These are phyloP conservation scores for Harpalus rufipes DNA, from an alignment of 2,888 invertebrate species.

Conservation along the genomic window DNA sequence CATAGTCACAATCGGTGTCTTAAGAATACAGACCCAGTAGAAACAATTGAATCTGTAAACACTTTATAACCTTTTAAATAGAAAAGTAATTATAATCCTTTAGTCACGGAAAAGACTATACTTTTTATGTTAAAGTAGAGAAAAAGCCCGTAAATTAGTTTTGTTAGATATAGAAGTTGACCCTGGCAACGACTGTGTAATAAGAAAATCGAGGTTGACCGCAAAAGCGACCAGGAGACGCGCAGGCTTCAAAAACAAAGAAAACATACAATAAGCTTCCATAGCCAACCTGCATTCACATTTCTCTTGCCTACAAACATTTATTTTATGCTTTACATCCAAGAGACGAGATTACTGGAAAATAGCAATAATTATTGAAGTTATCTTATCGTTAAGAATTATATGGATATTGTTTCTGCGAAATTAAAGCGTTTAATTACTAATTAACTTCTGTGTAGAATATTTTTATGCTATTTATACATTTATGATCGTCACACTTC, in stretches of 20 bases:
- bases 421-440: background rate
- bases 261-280: constrained; percentile 16
- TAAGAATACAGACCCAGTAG: too few species aligned
- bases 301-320: constrained; percentile 35
- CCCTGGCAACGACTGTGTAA: constrained; percentile 37
- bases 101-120: constrained; percentile 39
- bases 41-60: constrained; percentile 19
- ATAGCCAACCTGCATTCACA: constrained; percentile 10
- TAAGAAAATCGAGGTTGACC: constrained; percentile 54
- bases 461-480: constrained; percentile 1
- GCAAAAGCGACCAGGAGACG: constrained; percentile 13
- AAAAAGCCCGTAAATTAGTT: constrained; percentile 38
- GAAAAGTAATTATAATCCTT: constrained; percentile 40
- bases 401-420: background rate
- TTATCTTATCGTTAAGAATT: background rate
- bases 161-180: constrained; percentile 45
- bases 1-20: too few species aligned
- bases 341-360: background rate
- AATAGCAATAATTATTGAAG: too few species aligned
- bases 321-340: background rate
- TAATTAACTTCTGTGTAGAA: background rate
- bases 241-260: constrained; percentile 38
- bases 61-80: constrained; percentile 33
- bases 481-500: background rate
- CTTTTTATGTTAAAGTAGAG: constrained; percentile 22